phyloP scores from a whole-genome alignment of 2,113 vertebrate species.

The Zosterops hypoxanthus region DNA sequence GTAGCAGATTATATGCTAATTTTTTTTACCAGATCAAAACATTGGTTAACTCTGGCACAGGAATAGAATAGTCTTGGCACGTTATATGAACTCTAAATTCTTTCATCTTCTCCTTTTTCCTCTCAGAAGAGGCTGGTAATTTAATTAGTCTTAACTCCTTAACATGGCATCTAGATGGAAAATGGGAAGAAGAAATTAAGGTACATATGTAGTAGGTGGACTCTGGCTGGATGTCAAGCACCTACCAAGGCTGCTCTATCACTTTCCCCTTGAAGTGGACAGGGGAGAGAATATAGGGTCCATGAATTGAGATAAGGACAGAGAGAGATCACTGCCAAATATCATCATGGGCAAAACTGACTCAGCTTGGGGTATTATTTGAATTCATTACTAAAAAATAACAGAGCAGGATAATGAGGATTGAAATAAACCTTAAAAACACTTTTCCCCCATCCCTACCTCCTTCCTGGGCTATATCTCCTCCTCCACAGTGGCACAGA shows the following conservation, averaged over 20 bases:
- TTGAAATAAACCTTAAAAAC: not conserved
- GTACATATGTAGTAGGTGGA: not conserved
- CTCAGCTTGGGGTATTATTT: too few relatives aligned
- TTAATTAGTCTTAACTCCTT: not conserved
- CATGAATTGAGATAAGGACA: not conserved
- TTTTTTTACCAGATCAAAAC: not conserved
- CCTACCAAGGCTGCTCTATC: not conserved
- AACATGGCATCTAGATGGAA: not conserved
- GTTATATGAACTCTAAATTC: not conserved
- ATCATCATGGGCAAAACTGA: not conserved
- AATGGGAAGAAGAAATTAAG: not conserved
- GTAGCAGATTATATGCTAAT: not conserved
- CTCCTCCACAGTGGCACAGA: not conserved
- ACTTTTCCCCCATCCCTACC: not conserved
- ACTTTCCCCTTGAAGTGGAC: not conserved
- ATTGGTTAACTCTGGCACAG: not conserved
- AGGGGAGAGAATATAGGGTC: not conserved
- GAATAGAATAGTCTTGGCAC: not conserved
- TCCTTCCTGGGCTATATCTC: not conserved
- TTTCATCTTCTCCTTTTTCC: not conserved
- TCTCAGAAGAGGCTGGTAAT: not conserved
- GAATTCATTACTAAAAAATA: not conserved
- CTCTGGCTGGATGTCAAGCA: not conserved
- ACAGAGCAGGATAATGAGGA: not conserved
- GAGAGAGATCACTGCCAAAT: not conserved